Conservation (phyloP, 2,113 vertebrate species). For the Ascaphus truei region DNA sequence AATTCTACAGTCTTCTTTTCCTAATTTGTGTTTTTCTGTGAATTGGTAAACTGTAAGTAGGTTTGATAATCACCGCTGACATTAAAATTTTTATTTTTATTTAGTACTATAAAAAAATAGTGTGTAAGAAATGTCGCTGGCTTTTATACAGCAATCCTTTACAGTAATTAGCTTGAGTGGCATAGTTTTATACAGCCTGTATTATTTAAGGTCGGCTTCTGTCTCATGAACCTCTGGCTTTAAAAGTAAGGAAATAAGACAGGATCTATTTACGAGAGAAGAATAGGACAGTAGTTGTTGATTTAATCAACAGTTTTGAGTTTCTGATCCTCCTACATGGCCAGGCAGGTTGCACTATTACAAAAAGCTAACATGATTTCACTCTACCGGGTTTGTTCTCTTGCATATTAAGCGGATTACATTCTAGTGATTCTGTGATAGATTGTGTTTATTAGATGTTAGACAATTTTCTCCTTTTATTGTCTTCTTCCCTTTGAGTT, state of each 20-base stretch:
- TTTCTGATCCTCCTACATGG: background rate
- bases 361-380: no score
- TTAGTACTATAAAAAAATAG: no score
- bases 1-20: no score
- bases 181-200: no score
- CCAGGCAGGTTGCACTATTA: background rate
- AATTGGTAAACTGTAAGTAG: no score
- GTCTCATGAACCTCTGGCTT: background rate
- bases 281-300: background rate
- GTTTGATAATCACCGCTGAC: no score
- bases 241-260: accelerated
- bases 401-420: background rate
- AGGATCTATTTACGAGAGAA: accelerated
- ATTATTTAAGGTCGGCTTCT: background rate
- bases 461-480: background rate
- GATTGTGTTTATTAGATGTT: background rate
- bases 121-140: no score
- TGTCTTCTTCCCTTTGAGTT: background rate
- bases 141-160: no score
- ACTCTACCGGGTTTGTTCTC: no score
- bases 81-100: no score
- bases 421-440: background rate
- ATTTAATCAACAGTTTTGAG: background rate
- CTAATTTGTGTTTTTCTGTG: no score
- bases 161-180: no score